phyloP scores from a whole-genome alignment of 2,888 invertebrate species.

The Atethmia centrago region DNA sequence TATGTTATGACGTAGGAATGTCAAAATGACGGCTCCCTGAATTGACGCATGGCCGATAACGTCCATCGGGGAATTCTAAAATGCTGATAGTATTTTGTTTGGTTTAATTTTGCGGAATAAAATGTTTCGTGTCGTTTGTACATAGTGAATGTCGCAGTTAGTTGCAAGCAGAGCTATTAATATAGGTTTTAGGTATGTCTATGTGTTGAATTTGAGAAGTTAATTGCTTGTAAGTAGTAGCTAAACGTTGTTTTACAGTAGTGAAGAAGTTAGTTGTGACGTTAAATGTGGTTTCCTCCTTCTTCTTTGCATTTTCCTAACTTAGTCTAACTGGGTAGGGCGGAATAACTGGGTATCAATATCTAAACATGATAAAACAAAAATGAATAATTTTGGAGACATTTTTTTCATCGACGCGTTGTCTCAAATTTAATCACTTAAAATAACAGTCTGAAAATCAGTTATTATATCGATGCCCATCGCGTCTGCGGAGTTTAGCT shows the following conservation, averaged over 20 bases:
- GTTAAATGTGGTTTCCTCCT: slow-evolving; percentile 40
- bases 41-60: slow-evolving; percentile 81
- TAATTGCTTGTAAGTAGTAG: slow-evolving; percentile 38
- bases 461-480: no score
- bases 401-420: no score
- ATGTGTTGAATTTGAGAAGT: slow-evolving; percentile 36
- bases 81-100: slow-evolving; percentile 68
- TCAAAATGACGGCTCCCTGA: slow-evolving; percentile 75
- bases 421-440: no score
- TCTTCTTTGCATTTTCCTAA: slow-evolving; percentile 15
- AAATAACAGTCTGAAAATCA: no score
- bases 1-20: slow-evolving; percentile 63
- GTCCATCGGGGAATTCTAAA: slow-evolving; percentile 71
- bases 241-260: slow-evolving; percentile 21
- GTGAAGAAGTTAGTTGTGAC: slow-evolving; percentile 51
- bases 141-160: slow-evolving; percentile 34
- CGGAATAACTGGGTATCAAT: background rate
- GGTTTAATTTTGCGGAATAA: slow-evolving; percentile 57
- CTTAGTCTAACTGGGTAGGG: background rate
- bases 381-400: no score
- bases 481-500: no score
- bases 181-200: slow-evolving; percentile 17
- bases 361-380: no score
- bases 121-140: slow-evolving; percentile 50
- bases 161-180: slow-evolving; percentile 35